These are phyloP conservation scores for Dascyllus trimaculatus DNA, from an alignment of 2,113 vertebrate species.

Conservation along the genomic window DNA sequence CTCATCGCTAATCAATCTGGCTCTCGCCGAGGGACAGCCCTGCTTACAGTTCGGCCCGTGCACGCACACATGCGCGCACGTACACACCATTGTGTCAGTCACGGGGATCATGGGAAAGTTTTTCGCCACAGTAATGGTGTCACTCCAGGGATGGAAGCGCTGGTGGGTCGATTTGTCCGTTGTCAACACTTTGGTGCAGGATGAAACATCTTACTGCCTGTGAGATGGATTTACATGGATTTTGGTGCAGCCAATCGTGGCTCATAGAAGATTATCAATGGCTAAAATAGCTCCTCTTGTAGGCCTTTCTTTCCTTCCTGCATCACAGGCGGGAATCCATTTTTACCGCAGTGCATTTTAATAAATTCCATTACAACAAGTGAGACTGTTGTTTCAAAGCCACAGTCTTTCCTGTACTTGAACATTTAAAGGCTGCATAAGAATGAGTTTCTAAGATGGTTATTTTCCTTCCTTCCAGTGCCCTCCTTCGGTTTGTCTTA, in stretches of 20 bases:
- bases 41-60: conserved; percentile 48
- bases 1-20: conserved; percentile 82
- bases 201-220: conserved; percentile 25
- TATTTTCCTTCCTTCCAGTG: neutral
- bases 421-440: neutral
- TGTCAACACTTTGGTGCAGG: neutral
- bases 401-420: too few relatives aligned
- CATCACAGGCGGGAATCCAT: neutral
- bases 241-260: neutral
- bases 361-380: conserved; percentile 2
- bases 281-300: neutral
- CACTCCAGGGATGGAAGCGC: conserved; percentile 26
- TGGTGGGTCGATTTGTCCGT: neutral
- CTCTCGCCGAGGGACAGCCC: conserved; percentile 43
- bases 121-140: conserved; percentile 22
- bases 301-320: neutral
- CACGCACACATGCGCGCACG: neutral
- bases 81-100: conserved; percentile 29
- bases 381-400: neutral
- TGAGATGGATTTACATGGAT: conserved; percentile 20
- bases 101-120: conserved; percentile 70
- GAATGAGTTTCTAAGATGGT: neutral
- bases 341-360: neutral
- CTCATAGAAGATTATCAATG: conserved; percentile 3
- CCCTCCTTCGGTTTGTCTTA: conserved; percentile 9